Evolutionary conservation across 2,888 invertebrate genomes (phyloP), one percentile per base, ranked within the genome.

Genomic region (Eugnorisma glareosa): DNA sequence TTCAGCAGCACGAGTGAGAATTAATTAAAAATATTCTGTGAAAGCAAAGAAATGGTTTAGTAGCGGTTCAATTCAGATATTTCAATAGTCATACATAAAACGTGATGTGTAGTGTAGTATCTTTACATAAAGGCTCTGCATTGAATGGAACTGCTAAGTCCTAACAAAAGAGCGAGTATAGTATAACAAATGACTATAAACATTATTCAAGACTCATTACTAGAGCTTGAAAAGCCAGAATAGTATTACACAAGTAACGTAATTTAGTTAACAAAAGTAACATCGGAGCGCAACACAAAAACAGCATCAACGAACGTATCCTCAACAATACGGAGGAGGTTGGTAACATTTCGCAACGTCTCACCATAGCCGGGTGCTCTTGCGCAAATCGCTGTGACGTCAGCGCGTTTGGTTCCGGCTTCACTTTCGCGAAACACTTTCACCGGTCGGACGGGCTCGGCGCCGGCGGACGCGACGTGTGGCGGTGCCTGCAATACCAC

Each of bases 391-490:
- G 91, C 79, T 82, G 91, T 96, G 96, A 96, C 96, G 96, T 96
- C 95, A 96, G 88, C 90, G 89, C 89, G 88, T 89, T 91, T 91
- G 92, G 94, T 96, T 96, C 96, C 96, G 96, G 95, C 93, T 96
- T 96, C 95, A 94, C 97, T 97, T 96, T 96, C 97, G 95, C 96
- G 92, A 93, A 93, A 93, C 95, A 96, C 96, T 96, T 96, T 96
- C 96, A 94, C 96, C 95, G 91, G 92, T 84, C 82, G 89, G 89
- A 88, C 90, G 88, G 90, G 87, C 90, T 85, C 85, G 91, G 93
- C 92, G 90, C 92, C 91, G 91, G 89, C 91, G 90, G 77, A 72
- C 77, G 83, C 89, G 83, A 90, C 92, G 86, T 89, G 87, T 88
- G 88, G 71, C 73, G 61, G 86, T 84, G 86, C 66, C 73, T 63